Evolutionary conservation across 2,113 vertebrate genomes (phyloP).

Genomic region (Melanocharis versteri): DNA sequence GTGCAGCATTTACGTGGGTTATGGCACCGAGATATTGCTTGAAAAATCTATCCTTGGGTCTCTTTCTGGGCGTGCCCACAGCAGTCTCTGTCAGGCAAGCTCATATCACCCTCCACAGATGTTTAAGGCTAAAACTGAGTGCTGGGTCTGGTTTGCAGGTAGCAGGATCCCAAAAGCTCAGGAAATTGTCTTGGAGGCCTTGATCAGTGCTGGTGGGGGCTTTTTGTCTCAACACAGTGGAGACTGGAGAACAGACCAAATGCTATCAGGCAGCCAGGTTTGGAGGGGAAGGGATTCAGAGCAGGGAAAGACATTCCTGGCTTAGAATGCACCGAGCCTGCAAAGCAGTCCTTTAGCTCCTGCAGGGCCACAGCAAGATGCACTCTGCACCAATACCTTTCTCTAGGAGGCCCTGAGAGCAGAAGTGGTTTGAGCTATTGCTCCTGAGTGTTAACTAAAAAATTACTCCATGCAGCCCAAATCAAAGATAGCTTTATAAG

Average conservation of each 20-base stretch:
- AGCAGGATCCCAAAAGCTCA: neutral
- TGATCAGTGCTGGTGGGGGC: neutral
- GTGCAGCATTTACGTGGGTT: neutral
- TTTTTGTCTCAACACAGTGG: neutral
- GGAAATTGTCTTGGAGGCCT: neutral
- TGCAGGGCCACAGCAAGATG: neutral
- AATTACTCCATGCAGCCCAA: neutral
- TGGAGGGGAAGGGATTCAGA: neutral
- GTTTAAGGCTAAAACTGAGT: neutral
- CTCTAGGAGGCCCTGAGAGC: neutral
- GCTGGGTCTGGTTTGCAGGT: neutral
- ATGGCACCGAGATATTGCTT: neutral
- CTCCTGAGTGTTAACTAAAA: neutral
- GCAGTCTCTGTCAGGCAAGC: neutral
- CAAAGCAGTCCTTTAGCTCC: neutral
- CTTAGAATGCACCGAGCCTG: neutral
- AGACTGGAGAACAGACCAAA: neutral
- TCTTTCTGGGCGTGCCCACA: neutral
- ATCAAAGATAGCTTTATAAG: neutral
- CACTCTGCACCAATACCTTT: neutral
- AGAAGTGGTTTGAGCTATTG: neutral
- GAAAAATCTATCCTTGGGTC: neutral
- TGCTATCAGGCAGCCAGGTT: neutral
- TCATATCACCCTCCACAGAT: neutral
- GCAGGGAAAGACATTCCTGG: neutral